Conservation (phyloP, 2,113 vertebrate genomes). For the Helogale parvula region DNA sequence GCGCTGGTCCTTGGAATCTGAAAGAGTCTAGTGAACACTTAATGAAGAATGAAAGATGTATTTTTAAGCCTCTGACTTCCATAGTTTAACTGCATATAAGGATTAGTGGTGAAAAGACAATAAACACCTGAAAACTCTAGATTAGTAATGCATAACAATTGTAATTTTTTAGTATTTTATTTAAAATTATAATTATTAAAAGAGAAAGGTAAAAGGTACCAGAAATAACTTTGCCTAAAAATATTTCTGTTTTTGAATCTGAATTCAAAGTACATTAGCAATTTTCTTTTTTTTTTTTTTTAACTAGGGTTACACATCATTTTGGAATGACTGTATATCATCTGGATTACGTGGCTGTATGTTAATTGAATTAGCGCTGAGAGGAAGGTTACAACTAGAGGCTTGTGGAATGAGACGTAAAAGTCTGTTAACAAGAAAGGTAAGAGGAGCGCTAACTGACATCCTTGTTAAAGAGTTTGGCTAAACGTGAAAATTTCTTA, state of each 20-base stretch:
- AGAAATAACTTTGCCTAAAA: background rate
- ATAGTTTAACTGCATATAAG: background rate
- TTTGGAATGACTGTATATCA: constrained; percentile 99
- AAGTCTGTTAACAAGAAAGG: constrained; percentile 95
- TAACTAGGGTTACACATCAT: constrained; percentile 95
- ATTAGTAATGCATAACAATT: constrained; percentile 10
- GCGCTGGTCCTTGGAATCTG: background rate
- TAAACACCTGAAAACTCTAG: background rate
- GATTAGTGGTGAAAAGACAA: background rate
- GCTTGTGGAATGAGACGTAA: constrained; percentile 96
- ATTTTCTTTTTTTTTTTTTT: constrained; percentile 53
- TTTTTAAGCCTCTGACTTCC: background rate
- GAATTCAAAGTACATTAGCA: constrained; percentile 51
- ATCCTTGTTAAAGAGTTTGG: background rate
- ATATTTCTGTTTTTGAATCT: constrained; percentile 43
- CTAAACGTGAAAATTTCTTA: constrained; percentile 40
- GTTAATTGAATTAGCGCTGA: constrained; percentile 95
- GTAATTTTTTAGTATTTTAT: constrained; percentile 36
- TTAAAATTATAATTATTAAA: constrained; percentile 7
- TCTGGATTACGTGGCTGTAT: constrained; percentile 97
- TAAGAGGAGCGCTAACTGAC: constrained; percentile 76
- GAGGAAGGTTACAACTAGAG: constrained; percentile 95
- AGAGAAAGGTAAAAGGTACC: background rate
- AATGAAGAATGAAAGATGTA: background rate
- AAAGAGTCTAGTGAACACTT: background rate